A percentile compares a stretch with the other conserved stretches of the same genome.
Evolutionary conservation across 2,888 invertebrate species (phyloP).

Genomic region (Nysson spinosus): DNA sequence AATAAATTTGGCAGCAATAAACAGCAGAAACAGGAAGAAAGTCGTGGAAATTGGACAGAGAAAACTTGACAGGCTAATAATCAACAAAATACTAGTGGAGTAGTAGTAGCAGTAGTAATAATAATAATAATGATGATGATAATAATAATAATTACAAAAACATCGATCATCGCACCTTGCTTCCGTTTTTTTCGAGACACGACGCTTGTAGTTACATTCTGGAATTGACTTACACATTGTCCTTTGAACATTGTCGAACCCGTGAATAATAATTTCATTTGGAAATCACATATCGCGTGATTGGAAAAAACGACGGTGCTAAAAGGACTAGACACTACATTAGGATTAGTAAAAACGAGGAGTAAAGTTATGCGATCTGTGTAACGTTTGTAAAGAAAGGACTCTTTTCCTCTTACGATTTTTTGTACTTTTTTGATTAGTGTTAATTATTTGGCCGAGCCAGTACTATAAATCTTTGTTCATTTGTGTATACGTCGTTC

Average conservation of each 20-base stretch:
- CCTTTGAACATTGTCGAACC: conserved; percentile 28
- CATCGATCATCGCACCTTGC: conserved; percentile 17
- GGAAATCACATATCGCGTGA: conserved; percentile 39
- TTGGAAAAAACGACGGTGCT: conserved; percentile 66
- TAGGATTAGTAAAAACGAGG: conserved; percentile 65
- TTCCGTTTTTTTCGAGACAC: conserved; percentile 16
- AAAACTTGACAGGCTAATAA: no score
- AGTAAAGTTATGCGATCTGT: conserved; percentile 64
- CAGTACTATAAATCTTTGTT: conserved; percentile 54
- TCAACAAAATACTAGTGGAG: no score
- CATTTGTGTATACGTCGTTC: conserved; percentile 45
- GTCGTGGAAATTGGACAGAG: no score
- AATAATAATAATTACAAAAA: conserved; percentile 10
- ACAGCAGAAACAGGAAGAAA: no score
- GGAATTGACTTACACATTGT: conserved; percentile 39
- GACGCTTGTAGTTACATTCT: conserved; percentile 9
- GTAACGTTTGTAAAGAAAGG: conserved; percentile 44
- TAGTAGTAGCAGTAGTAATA: background rate
- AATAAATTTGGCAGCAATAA: no score
- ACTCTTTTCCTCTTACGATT: conserved; percentile 56
- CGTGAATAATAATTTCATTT: conserved; percentile 23
- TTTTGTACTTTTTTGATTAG: conserved; percentile 76
- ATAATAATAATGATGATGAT: background rate
- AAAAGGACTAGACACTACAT: conserved; percentile 74
- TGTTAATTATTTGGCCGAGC: conserved; percentile 71